Evolutionary conservation across 2,797 vertebrate species (phyloP), one percentile per base, ranked within the genome.

Genomic region (Melopsittacus undulatus): DNA sequence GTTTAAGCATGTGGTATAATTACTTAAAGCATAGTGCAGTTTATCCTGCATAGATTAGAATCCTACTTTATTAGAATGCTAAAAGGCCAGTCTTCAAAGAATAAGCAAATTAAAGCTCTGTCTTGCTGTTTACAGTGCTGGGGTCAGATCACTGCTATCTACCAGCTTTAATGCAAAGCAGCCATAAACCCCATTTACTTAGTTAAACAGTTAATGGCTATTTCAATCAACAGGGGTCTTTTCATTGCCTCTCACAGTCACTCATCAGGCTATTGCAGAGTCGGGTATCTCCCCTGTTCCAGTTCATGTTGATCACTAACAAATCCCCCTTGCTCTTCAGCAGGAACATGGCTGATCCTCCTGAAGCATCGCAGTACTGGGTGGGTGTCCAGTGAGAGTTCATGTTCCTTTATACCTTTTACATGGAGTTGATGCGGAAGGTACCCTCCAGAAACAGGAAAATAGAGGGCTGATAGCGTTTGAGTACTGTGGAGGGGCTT

Each of bases 71-170:
- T 89, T 94, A 92, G 78, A 63, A 84, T 3, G 5, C 72, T 93
- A 78, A 94, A 94, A 94, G 90, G 72, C 68, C 34, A 45, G 16
- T 54, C 90, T 95, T 95, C 86, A 96, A 96, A 96, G 93, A 87
- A 83, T 72, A 93, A 94, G 86, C 86, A 94, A 96, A 90, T 89
- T 78, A 94, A 89, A 89, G 52, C 63, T 74, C 86, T 87, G 48
- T 59, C 93, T 85, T 69, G 56, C 81, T 90, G 81, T 94, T 96
- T 96, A 91, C 88, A 94, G 23, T 45, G 78, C 69, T 59, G 75
- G 57, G 88, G 78, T 87, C 83, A 95, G 88, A 93, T 80, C 75
- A 49, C 34, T 73, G 94, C 38, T 85, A 77, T 43, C 74, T 64
- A 54, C 88, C 64, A 80, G 86, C 56, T 92, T 87, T 94, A 85